phyloP scores from a whole-genome alignment of 2,888 invertebrate species.

The Pherbina coryleti region DNA sequence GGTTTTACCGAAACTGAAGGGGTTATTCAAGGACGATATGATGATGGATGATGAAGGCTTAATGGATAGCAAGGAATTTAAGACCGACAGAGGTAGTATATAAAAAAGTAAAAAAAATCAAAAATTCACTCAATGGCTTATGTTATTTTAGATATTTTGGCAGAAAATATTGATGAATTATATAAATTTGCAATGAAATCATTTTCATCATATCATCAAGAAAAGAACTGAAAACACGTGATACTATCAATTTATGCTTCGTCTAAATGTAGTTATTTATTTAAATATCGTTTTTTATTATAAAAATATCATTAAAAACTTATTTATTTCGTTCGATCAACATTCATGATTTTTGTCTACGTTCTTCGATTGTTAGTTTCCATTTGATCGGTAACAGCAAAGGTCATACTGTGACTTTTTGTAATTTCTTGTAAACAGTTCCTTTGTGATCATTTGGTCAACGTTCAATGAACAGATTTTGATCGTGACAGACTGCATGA shows the following conservation, averaged over 20 bases:
- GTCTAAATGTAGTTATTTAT: background rate
- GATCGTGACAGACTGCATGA: too few species aligned
- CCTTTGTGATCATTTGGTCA: too few species aligned
- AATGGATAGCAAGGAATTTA: slow-evolving; percentile 56
- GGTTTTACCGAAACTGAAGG: slow-evolving; percentile 78
- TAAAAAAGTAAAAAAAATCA: background rate
- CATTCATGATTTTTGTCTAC: too few species aligned
- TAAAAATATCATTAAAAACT: background rate
- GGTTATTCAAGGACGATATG: slow-evolving; percentile 58
- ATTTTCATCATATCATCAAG: slow-evolving; percentile 12
- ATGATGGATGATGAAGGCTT: slow-evolving; percentile 56
- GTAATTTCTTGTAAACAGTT: too few species aligned
- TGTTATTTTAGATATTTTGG: slow-evolving; percentile 58
- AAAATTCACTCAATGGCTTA: background rate
- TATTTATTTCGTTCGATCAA: too few species aligned
- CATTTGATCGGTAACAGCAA: too few species aligned
- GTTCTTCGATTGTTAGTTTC: too few species aligned
- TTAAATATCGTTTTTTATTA: background rate
- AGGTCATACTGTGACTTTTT: too few species aligned
- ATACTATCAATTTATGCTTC: slow-evolving; percentile 4
- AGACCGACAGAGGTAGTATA: slow-evolving; percentile 58
- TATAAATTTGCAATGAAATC: slow-evolving; percentile 70
- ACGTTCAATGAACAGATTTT: too few species aligned
- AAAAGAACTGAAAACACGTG: slow-evolving; percentile 8
- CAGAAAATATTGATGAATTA: slow-evolving; percentile 70